Evolutionary conservation across 2,113 vertebrate species (phyloP), one percentile per base, ranked within the genome.

Genomic region (Anguilla japonica): DNA sequence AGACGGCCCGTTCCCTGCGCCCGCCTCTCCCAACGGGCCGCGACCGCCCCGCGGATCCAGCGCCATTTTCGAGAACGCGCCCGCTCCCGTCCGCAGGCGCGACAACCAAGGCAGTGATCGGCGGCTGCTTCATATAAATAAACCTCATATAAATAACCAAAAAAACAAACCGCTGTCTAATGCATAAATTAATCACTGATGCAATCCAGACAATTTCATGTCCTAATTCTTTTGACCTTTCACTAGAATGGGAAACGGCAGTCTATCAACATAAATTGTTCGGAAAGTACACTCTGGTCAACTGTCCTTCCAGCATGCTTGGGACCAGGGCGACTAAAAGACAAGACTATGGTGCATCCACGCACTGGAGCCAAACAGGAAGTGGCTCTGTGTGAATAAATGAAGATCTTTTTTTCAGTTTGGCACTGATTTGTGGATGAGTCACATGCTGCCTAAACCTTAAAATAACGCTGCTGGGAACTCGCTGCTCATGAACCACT

Each of bases 81-180:
- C 60, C 26, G 60, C 60, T 26, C 8, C 22, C 22, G 60, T 67
- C 16, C 50, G 43, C 46, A 34, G 29, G 16, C 22, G n/a, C 0
- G 39, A 41, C 39, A 20, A 22, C 75, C 20, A 9, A 57, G 34
- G 79, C 84, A 56, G 75, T 60, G 78, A 85, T 39, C 34, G 84
- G 84, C 22, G 78, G 78, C 71, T 41, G 78, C 16, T 80, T 85
- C 40, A 81, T 81, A 79, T 85, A 85, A 85, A 85, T 85, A 85
- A 60, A 53, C 56, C 29, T 8, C 34, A 34, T 34, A 82, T 71
- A 75, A 75, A 75, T 75, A 75, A 75, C 6, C 13, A 43, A 84
- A 67, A 84, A 29, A 75, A 75, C 29, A 75, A 34, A 67, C 5
- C 9, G 43, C n/a, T 26, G 41, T 63, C 50, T 81, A 79, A 56